Base-by-base conservation (phyloP, 2,797 vertebrate species). In the Enteromius fasciolatus region DNA sequence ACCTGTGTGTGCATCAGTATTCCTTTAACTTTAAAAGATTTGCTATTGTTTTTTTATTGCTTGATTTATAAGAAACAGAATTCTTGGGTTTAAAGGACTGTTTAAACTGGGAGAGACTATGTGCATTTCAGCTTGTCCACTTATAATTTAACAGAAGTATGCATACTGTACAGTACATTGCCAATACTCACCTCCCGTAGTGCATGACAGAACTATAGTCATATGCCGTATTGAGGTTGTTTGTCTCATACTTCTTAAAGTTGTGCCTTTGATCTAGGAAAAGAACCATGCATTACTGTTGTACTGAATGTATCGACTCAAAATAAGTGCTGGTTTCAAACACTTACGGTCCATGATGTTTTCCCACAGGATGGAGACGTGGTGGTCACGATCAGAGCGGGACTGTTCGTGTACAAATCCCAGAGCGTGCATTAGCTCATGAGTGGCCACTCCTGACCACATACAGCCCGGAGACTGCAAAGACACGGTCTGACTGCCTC, bases 201-300 rank as follows among this genome's bases (percentile, higher is more conserved):
- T 97, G 96, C 97, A 97, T 97, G 76, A 97, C 91, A 52, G 96
- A 97, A 85, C 82, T 90, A 80, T 96, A 97, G 88, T 97, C 96
- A 82, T 97, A 97, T 0, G 92, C 91, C 76, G 95, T 95, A 72
- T 89, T 96, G 79, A 97, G 92, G 86, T 96, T 97, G 82, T 95
- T 96, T n/a, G 96, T 96, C 41, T 88, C 81, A 59, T 94, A 94
- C 89, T 96, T 97, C 85, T 85, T 93, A 92, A 97, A 97, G 92
- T 96, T 96, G 83, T 93, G 80, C 46, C 91, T 88, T 36, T 93
- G 93, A 59, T 90, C 94, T 95, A 86, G 18, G 59, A 61, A 78
- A 76, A 25, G 1, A 66, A 46, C 10, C 8, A 12, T 20, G 23
- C 46, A 20, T 63, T 20, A 12, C 4, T 44, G 25, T 44, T 18